Evolutionary conservation across 2,113 vertebrate genomes (phyloP).

Genomic region (Poeciliopsis prolifica): DNA sequence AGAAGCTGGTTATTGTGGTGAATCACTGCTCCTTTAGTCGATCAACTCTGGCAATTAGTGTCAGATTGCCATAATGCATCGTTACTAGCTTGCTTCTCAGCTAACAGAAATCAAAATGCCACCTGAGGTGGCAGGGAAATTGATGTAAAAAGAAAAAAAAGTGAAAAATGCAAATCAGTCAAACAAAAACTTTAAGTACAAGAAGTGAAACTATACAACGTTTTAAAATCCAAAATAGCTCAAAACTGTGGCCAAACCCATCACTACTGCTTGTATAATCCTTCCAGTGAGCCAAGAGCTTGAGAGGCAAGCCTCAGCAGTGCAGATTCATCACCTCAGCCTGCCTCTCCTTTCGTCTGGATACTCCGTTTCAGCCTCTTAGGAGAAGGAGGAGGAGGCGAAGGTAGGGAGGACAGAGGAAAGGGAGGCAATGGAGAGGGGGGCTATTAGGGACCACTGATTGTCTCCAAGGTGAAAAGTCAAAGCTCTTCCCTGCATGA

Average conservation of each 20-base stretch:
- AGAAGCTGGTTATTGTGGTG: conserved; percentile 38
- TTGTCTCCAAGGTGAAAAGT: conserved; percentile 39
- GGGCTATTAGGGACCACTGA: conserved; percentile 48
- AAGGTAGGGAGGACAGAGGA: neutral
- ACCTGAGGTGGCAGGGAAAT: conserved; percentile 52
- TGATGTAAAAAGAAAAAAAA: conserved; percentile 15
- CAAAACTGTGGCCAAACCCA: conserved; percentile 27
- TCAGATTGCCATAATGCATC: conserved; percentile 65
- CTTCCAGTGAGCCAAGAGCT: conserved; percentile 63
- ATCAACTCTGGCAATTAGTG: conserved; percentile 56
- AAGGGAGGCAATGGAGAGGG: conserved; percentile 26
- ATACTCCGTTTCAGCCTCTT: conserved; percentile 61
- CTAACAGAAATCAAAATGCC: conserved; percentile 16
- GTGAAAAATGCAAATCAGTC: conserved; percentile 51
- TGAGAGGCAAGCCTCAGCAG: conserved; percentile 69
- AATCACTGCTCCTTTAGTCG: conserved; percentile 39
- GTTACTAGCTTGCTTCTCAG: conserved; percentile 26
- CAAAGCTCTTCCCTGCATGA: conserved; percentile 25
- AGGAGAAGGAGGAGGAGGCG: conserved; percentile 16
- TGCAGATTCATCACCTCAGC: conserved; percentile 79
- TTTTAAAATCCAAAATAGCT: conserved; percentile 37
- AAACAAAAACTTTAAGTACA: conserved; percentile 21
- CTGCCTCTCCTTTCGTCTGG: conserved; percentile 65
- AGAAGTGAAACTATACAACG: conserved; percentile 55
- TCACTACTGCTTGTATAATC: conserved; percentile 30